Percentiles rank a stretch among this genome's conserved stretches.
These are phyloP conservation scores for Meda fulgida DNA, from an alignment of 2,797 vertebrate species.

Conservation along the genomic window DNA sequence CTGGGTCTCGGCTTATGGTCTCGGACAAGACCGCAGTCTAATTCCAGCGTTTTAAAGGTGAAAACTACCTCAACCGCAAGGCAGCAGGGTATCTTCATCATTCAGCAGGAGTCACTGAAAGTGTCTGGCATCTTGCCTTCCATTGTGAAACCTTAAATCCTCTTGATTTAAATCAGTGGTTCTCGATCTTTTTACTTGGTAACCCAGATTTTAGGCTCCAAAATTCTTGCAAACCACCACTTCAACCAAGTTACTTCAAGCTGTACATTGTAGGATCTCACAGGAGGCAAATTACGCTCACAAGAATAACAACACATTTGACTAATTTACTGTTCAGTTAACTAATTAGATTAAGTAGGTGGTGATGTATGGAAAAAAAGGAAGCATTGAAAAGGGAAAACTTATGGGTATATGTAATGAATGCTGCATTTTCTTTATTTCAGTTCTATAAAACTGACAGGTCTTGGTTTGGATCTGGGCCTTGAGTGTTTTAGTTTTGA, in stretches of 20 bases:
- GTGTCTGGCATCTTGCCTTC: constrained; percentile 10
- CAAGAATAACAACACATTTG: constrained; percentile 2
- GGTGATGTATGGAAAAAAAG: neutral
- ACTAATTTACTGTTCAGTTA: neutral
- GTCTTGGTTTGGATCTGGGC: constrained; percentile 5
- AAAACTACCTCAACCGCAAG: constrained; percentile 14
- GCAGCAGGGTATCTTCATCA: constrained; percentile 29
- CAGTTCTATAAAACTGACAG: neutral
- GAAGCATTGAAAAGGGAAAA: neutral
- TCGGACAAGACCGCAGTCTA: constrained; percentile 15
- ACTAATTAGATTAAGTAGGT: neutral
- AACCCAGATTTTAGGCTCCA: constrained; percentile 9
- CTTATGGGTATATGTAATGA: neutral
- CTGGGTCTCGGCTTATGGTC: constrained; percentile 19
- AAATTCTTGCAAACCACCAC: neutral
- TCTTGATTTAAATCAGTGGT: constrained; percentile 21
- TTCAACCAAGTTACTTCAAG: neutral
- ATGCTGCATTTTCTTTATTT: neutral
- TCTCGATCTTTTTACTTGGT: neutral
- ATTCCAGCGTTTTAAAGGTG: constrained; percentile 18
- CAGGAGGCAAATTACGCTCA: neutral
- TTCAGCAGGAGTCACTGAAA: constrained; percentile 6
- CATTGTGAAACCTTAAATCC: constrained; percentile 10
- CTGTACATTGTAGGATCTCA: neutral
- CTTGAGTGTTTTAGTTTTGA: constrained; percentile 4